A percentile compares a stretch with the other conserved stretches of the same genome.
phyloP scores from a whole-genome alignment of 2,888 invertebrate genomes.

The Lampropteryx suffumata region DNA sequence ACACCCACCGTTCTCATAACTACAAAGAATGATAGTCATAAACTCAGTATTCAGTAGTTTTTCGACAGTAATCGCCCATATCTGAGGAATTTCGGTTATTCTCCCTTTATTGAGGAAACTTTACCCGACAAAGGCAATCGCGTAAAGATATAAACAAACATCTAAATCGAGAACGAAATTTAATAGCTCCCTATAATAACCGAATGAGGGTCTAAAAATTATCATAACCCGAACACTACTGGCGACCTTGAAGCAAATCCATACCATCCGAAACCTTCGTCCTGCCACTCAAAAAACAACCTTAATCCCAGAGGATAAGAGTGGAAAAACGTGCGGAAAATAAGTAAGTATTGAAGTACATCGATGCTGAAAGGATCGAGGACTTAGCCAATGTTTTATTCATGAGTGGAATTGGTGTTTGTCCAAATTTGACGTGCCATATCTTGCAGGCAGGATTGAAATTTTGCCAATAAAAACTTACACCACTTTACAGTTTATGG shows the following conservation, averaged over 20 bases:
- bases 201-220: constrained; percentile 58
- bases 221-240: constrained; percentile 58
- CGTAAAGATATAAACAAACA: constrained; percentile 45
- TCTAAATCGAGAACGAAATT: constrained; percentile 50
- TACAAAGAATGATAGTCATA: constrained; percentile 23
- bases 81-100: constrained; percentile 22
- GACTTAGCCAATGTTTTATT: constrained; percentile 61
- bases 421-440: constrained; percentile 72
- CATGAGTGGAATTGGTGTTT: constrained; percentile 67
- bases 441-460: constrained; percentile 57
- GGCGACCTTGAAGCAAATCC: constrained; percentile 48
- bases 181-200: constrained; percentile 58
- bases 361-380: constrained; percentile 53
- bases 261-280: constrained; percentile 6
- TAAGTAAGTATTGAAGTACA: constrained; percentile 38
- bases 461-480: constrained; percentile 51
- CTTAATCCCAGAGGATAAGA: constrained; percentile 30
- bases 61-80: constrained; percentile 28
- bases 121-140: constrained; percentile 31
- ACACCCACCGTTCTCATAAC: constrained; percentile 25
- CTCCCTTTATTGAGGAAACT: constrained; percentile 24
- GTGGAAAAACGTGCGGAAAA: constrained; percentile 19
- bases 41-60: constrained; percentile 28
- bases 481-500: constrained; percentile 38
- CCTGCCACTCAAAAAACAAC: constrained; percentile 1